phyloP scores from a whole-genome alignment of 2,797 vertebrate genomes.

The Esox lucius region DNA sequence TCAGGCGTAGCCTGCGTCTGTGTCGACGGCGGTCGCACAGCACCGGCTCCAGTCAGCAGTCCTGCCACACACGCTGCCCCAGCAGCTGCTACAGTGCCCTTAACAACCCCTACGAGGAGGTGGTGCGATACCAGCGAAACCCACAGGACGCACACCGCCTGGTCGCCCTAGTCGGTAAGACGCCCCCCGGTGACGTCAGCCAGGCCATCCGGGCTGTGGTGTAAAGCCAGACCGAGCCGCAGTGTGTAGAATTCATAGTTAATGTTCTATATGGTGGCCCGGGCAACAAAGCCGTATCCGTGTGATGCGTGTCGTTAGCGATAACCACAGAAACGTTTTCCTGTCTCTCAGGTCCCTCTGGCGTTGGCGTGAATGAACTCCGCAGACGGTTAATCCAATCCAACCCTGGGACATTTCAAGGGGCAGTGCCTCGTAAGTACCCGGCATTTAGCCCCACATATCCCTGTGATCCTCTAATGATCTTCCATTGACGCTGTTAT shows the following conservation, averaged over 20 bases:
- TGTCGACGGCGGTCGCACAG: slow-evolving; percentile 78
- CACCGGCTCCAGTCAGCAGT: slow-evolving; percentile 60
- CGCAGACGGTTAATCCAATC: slow-evolving; percentile 83
- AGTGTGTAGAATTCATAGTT: no score
- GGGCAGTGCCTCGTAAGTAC: slow-evolving; percentile 86
- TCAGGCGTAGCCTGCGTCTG: slow-evolving; percentile 89
- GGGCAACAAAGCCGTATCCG: background rate
- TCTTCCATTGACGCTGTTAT: background rate
- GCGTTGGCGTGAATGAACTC: slow-evolving; percentile 93
- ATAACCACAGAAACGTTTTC: background rate
- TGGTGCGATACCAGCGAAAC: slow-evolving; percentile 85
- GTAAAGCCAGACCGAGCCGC: no score
- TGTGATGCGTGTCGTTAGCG: background rate
- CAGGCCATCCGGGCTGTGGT: no score
- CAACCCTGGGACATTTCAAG: slow-evolving; percentile 82
- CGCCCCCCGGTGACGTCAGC: no score
- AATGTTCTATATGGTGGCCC: background rate
- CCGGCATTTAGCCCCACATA: slow-evolving; percentile 41
- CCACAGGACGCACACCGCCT: slow-evolving; percentile 79
- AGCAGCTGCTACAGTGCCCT: slow-evolving; percentile 64
- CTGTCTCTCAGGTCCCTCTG: slow-evolving; percentile 80
- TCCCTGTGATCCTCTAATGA: background rate
- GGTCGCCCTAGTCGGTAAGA: slow-evolving; percentile 85
- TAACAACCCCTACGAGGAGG: slow-evolving; percentile 87
- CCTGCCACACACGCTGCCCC: slow-evolving; percentile 64